These are phyloP conservation scores for Artibeus jamaicensis DNA, from an alignment of 2,797 vertebrate genomes.

Conservation along the genomic window DNA sequence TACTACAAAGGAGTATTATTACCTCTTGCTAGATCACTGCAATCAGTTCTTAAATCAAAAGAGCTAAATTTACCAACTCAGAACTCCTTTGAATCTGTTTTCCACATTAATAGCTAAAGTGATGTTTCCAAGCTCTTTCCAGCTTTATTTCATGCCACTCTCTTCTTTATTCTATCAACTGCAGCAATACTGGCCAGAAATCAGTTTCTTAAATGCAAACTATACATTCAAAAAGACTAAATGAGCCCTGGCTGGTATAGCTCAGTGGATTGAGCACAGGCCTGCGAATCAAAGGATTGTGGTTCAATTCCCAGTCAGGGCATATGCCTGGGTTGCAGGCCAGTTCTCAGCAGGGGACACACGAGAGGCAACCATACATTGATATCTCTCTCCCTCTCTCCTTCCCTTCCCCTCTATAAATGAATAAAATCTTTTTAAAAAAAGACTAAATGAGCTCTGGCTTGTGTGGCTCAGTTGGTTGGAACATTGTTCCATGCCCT, in stretches of 20 bases:
- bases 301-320: neutral
- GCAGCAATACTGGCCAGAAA: neutral
- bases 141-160: neutral
- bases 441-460: neutral
- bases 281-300: rapidly evolving
- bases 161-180: neutral
- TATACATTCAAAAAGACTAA: neutral
- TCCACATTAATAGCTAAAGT: neutral
- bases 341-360: neutral
- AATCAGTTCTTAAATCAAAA: neutral
- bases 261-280: neutral
- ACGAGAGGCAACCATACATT: neutral
- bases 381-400: neutral
- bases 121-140: neutral
- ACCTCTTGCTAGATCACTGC: neutral
- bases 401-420: neutral
- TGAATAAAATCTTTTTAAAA: neutral
- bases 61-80: neutral
- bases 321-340: neutral
- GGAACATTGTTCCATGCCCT: no score
- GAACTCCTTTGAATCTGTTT: neutral
- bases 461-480: no score
- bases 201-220: neutral
- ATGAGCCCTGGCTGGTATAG: neutral
- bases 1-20: neutral